Evolutionary conservation across 2,797 vertebrate genomes (phyloP).

Genomic region (Sebastes itinus): DNA sequence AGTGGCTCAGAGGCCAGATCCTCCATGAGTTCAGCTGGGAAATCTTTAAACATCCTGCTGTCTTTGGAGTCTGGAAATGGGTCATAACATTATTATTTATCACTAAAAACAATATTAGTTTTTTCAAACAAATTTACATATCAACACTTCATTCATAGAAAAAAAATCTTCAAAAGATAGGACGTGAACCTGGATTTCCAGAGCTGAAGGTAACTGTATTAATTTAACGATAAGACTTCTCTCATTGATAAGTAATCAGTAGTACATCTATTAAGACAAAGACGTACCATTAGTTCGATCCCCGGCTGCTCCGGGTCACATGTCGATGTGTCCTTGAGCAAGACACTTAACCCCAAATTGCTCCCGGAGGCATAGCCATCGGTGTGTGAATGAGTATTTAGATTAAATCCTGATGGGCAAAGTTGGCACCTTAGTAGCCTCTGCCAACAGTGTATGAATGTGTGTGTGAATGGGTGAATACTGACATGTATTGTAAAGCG

Average conservation of each 20-base stretch:
- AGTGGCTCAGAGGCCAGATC: conserved; percentile 82
- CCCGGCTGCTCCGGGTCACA: too few relatives aligned
- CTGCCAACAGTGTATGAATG: too few relatives aligned
- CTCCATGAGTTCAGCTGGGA: conserved; percentile 84
- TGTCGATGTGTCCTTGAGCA: too few relatives aligned
- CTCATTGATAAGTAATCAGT: neutral
- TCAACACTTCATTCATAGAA: neutral
- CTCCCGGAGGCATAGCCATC: too few relatives aligned
- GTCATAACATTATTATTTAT: neutral
- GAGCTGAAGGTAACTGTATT: neutral
- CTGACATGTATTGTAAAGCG: too few relatives aligned
- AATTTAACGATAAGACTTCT: neutral
- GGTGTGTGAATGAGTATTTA: too few relatives aligned
- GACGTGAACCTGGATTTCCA: too few relatives aligned
- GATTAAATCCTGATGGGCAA: too few relatives aligned
- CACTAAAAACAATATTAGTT: neutral
- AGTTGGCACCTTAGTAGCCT: too few relatives aligned
- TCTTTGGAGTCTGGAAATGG: conserved; percentile 71
- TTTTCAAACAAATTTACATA: neutral
- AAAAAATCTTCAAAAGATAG: too few relatives aligned
- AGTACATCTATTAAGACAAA: neutral
- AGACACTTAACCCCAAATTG: too few relatives aligned
- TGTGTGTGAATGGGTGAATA: too few relatives aligned
- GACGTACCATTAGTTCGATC: conserved; percentile 69
- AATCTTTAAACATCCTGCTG: conserved; percentile 86